phyloP scores from a whole-genome alignment of 2,888 invertebrate species.

The Erebia ligea region DNA sequence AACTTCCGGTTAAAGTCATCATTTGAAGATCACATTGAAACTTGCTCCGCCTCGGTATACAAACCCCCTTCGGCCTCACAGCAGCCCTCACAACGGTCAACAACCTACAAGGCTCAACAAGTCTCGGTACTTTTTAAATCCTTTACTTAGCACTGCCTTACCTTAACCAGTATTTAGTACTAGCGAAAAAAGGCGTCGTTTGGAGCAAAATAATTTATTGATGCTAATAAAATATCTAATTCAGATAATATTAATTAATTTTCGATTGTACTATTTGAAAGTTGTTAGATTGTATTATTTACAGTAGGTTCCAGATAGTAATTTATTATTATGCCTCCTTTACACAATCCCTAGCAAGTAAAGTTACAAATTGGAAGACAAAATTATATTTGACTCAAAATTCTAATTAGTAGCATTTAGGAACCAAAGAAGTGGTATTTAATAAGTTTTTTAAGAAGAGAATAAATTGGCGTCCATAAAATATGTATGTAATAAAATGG shows the following conservation, averaged over 20 bases:
- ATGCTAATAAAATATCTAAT: background rate
- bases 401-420: background rate
- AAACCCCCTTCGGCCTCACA: constrained; percentile 74
- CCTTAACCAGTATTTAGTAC: constrained; percentile 65
- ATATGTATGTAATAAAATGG: background rate
- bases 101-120: constrained; percentile 74
- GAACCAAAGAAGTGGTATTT: background rate
- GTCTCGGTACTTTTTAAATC: constrained; percentile 81
- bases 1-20: constrained; percentile 67
- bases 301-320: constrained; percentile 10
- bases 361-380: background rate
- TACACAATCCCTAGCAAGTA: constrained; percentile 2
- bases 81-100: constrained; percentile 73
- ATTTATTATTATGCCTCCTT: background rate
- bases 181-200: constrained; percentile 47
- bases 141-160: constrained; percentile 78
- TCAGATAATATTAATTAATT: background rate
- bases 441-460: background rate
- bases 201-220: constrained; percentile 30
- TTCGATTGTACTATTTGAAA: constrained; percentile 10
- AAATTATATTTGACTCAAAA: background rate
- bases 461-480: constrained; percentile 4
- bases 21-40: constrained; percentile 71
- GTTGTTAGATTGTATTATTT: background rate
- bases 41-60: constrained; percentile 58